Conservation (phyloP, 1,140 invertebrate genomes). For the Drosophila burlai region DNA sequence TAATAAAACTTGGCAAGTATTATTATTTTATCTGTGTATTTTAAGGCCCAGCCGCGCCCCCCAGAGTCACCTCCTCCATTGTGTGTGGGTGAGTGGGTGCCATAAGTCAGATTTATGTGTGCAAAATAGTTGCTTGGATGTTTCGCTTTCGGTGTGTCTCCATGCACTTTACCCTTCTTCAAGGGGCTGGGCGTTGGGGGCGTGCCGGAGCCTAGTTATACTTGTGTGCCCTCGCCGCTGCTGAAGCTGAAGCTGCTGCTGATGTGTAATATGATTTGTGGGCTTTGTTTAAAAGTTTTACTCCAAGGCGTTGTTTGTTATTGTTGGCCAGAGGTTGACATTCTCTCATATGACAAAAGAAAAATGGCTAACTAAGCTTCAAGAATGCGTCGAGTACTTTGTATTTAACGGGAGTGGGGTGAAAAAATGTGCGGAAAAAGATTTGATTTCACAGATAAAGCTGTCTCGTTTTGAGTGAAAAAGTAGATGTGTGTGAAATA, state of each 20-base stretch:
- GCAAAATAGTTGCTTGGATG: constrained; percentile 68
- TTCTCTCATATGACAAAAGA: constrained; percentile 53
- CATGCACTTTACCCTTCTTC: constrained; percentile 44
- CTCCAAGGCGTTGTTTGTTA: constrained; percentile 56
- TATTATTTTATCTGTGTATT: neutral
- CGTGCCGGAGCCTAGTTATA: constrained; percentile 48
- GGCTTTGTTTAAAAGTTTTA: constrained; percentile 66
- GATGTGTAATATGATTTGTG: constrained; percentile 69
- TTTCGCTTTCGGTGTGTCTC: constrained; percentile 29
- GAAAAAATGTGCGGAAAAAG: neutral
- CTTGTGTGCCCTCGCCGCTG: constrained; percentile 25
- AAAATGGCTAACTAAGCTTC: constrained; percentile 53
- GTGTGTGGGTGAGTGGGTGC: constrained; percentile 54
- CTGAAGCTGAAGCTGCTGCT: constrained; percentile 20
- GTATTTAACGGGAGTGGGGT: neutral
- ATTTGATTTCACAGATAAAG: constrained; percentile 42
- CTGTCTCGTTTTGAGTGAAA: constrained; percentile 8
- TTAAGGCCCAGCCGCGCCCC: constrained; percentile 14
- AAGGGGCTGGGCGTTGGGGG: constrained; percentile 20
- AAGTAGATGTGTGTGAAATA: constrained; percentile 29
- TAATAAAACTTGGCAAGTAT: neutral
- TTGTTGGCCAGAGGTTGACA: constrained; percentile 59
- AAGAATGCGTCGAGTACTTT: constrained; percentile 34
- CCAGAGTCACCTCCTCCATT: constrained; percentile 4
- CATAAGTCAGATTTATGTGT: constrained; percentile 83